Evolutionary conservation across 2,113 vertebrate genomes (phyloP).

Genomic region (Sisor rabdophorus): DNA sequence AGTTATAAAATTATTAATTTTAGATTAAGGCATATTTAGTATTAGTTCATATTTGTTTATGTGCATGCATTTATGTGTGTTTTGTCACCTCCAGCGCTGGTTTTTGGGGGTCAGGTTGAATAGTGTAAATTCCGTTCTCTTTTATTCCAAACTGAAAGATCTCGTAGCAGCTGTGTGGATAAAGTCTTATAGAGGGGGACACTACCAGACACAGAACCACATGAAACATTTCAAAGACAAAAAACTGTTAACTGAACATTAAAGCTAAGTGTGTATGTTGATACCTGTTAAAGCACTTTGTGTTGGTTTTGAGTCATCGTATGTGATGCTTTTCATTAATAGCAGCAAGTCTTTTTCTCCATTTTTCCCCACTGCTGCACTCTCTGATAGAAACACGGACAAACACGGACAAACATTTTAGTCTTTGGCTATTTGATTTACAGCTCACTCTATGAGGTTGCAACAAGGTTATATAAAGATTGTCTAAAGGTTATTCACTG

Average conservation of each 20-base stretch:
- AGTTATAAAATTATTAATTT: too few relatives aligned
- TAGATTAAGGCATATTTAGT: too few relatives aligned
- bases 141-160: constrained; percentile 74
- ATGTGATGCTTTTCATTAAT: constrained; percentile 69
- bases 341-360: constrained; percentile 71
- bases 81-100: constrained; percentile 69
- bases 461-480: constrained; percentile 43
- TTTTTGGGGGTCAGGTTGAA: constrained; percentile 69
- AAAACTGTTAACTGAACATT: not conserved
- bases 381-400: constrained; percentile 59
- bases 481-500: constrained; percentile 22
- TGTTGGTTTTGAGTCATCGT: constrained; percentile 23
- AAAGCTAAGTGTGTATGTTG: constrained; percentile 7
- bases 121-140: constrained; percentile 78
- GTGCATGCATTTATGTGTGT: constrained; percentile 44
- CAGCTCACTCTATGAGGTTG: not conserved
- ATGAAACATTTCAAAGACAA: constrained; percentile 18
- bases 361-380: constrained; percentile 62
- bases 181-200: constrained; percentile 61
- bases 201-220: constrained; percentile 50
- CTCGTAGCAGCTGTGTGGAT: constrained; percentile 74
- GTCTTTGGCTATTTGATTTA: constrained; percentile 18
- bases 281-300: constrained; percentile 65
- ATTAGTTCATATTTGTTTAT: constrained; percentile 26
- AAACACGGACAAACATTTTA: constrained; percentile 1